Evolutionary conservation across 2,797 vertebrate genomes (phyloP), one percentile per base, ranked within the genome.

Genomic region (Pampus argenteus): DNA sequence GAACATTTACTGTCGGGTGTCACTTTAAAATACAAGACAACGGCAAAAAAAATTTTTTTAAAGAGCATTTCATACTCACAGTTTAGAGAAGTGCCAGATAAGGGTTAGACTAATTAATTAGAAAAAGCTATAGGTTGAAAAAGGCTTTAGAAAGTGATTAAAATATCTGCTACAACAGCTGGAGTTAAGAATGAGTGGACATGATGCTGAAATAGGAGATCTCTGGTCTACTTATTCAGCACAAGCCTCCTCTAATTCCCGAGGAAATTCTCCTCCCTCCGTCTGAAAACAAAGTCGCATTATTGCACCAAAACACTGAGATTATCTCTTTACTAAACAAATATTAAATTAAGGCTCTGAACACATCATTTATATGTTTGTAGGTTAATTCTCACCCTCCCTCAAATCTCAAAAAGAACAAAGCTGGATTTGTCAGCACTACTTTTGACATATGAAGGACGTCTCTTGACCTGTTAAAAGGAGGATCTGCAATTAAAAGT

Each of bases 151-250:
- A 20, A 17, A 23, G 52, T 68, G 57, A 71, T 84, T 52, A 74
- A 65, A 64, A 29, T 11, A 50, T 69, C 25, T 49, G 20, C 50
- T 18, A 15, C 22, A 45, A 63, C 74, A 83, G 71, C 78, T 76
- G 74, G 65, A 68, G 20, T 38, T 49, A 42, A 59, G 17, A 22
- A 23, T 49, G 36, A 67, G 55, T n/a, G 17, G 62, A 56, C 36
- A 26, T 23, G 25, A 48, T 5, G 28, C 11, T 18, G 5, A 38
- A 14, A 55, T 22, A 55, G 23, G 7, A 17, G 9, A 28, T 48
- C 5, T 34, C 55, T 3, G 23, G 18, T 66, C 13, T 42, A 18
- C 17, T 68, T 58, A 42, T 10, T 55, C 40, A 18, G 40, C 17
- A 44, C 59, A 62, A 51, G 10, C 5, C 77, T 68, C 29, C 36